Conservation (phyloP, 2,888 invertebrate genomes). For the Brenthis daphne region DNA sequence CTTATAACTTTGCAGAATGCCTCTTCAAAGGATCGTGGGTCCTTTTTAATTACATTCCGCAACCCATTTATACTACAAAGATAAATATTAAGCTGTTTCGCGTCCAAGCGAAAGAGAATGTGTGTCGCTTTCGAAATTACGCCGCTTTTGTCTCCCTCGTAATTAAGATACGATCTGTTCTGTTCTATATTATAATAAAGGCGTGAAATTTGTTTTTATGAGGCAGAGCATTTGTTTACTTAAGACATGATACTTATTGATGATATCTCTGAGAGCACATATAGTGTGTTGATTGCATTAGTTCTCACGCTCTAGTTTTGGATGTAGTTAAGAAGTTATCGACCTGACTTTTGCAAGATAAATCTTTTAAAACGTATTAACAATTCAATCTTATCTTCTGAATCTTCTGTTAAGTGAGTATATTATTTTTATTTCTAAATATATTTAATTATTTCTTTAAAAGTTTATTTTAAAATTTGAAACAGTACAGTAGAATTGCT, state of each 20-base stretch:
- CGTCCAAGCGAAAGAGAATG: slow-evolving; percentile 37
- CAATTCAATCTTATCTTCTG: too few species aligned
- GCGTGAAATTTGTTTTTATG: slow-evolving; percentile 35
- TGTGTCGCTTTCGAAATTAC: slow-evolving; percentile 35
- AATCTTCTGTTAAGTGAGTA: too few species aligned
- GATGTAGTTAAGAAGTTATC: neutral
- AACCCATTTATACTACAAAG: slow-evolving; percentile 39
- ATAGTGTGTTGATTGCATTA: neutral
- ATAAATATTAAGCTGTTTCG: slow-evolving; percentile 39
- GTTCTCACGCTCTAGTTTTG: slow-evolving; percentile 14
- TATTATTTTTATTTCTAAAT: neutral
- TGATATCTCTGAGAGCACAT: slow-evolving; percentile 14
- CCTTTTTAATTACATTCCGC: slow-evolving; percentile 40
- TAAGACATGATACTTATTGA: slow-evolving; percentile 19
- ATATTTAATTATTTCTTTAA: neutral
- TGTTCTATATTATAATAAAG: slow-evolving; percentile 33
- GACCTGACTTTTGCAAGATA: neutral
- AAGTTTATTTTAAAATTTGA: neutral
- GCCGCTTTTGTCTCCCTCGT: slow-evolving; percentile 35
- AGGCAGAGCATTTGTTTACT: slow-evolving; percentile 24
- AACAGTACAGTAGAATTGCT: neutral
- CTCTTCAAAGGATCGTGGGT: slow-evolving; percentile 32
- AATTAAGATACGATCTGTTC: slow-evolving; percentile 37
- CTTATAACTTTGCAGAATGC: slow-evolving; percentile 31
- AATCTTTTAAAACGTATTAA: neutral